These are phyloP conservation scores for Drosophila eugracilis DNA, from an alignment of 1,140 invertebrate genomes.

Conservation along the genomic window DNA sequence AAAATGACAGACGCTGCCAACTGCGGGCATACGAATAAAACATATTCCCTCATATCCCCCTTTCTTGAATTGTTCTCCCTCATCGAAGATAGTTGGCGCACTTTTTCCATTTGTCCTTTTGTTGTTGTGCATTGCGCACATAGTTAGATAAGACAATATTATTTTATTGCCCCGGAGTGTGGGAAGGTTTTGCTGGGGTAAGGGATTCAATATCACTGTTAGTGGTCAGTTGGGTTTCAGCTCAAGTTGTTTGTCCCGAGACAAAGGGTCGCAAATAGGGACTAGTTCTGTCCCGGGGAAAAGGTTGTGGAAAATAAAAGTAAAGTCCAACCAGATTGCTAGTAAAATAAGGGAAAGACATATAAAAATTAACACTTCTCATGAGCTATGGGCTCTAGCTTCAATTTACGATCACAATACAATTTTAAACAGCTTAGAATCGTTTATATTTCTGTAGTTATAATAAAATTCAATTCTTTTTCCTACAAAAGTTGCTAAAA, in stretches of 20 bases:
- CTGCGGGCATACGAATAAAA: constrained; percentile 65
- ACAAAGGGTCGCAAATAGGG: constrained; percentile 16
- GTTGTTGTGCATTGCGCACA: constrained; percentile 72
- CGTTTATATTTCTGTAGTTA: too few relatives aligned
- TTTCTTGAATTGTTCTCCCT: constrained; percentile 21
- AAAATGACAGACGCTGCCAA: constrained; percentile 42
- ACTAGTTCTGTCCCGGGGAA: background rate
- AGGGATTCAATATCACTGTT: constrained; percentile 17
- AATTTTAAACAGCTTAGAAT: too few relatives aligned
- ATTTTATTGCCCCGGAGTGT: constrained; percentile 66
- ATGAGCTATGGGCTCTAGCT: too few relatives aligned
- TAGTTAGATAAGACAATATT: constrained; percentile 83
- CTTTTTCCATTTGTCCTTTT: constrained; percentile 46
- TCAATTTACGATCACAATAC: too few relatives aligned
- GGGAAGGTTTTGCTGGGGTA: constrained; percentile 14
- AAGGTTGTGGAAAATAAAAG: background rate
- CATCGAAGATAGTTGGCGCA: constrained; percentile 58
- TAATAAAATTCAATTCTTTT: too few relatives aligned
- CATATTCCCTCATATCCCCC: background rate
- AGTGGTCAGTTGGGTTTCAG: constrained; percentile 38
- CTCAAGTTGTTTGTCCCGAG: constrained; percentile 1
- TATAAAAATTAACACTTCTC: background rate
- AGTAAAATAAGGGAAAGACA: background rate
- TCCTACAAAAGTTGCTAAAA: too few relatives aligned
- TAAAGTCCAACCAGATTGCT: background rate